Conservation (phyloP, 2,797 vertebrate species). For the Ataeniobius toweri region DNA sequence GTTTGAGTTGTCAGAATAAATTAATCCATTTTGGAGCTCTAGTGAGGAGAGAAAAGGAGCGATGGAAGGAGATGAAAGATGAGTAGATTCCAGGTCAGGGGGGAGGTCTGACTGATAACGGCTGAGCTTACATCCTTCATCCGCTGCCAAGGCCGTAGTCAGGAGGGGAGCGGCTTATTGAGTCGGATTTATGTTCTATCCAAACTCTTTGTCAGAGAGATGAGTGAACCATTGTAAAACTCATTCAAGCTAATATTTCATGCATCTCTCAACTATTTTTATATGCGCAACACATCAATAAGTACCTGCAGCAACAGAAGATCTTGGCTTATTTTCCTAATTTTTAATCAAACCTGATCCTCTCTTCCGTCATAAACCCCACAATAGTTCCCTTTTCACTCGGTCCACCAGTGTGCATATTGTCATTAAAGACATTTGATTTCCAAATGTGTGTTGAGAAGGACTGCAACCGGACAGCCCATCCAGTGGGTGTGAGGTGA, state of each 20-base stretch:
- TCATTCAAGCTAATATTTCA: background rate
- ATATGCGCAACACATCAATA: background rate
- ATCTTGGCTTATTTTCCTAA: background rate
- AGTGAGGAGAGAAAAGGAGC: constrained; percentile 3
- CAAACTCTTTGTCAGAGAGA: constrained; percentile 11
- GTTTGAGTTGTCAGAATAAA: constrained; percentile 7
- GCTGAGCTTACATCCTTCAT: constrained; percentile 28
- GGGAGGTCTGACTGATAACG: constrained; percentile 13
- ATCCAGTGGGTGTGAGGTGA: background rate
- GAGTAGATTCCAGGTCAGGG: constrained; percentile 23
- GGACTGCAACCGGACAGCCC: constrained; percentile 1
- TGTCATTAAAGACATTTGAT: background rate
- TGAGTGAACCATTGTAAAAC: constrained; percentile 1
- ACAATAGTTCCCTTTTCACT: background rate
- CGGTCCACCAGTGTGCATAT: no score
- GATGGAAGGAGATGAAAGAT: background rate
- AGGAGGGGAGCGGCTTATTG: constrained; percentile 25
- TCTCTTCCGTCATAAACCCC: background rate
- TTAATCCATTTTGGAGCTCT: constrained; percentile 20
- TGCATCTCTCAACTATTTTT: background rate
- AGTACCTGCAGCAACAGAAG: background rate
- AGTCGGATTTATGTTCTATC: constrained; percentile 9
- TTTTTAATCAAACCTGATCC: background rate
- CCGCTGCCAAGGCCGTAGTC: constrained; percentile 38
- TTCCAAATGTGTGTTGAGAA: constrained; percentile 4